Evolutionary conservation across 2,113 vertebrate genomes (phyloP).

Genomic region (Eurystomus gularis): DNA sequence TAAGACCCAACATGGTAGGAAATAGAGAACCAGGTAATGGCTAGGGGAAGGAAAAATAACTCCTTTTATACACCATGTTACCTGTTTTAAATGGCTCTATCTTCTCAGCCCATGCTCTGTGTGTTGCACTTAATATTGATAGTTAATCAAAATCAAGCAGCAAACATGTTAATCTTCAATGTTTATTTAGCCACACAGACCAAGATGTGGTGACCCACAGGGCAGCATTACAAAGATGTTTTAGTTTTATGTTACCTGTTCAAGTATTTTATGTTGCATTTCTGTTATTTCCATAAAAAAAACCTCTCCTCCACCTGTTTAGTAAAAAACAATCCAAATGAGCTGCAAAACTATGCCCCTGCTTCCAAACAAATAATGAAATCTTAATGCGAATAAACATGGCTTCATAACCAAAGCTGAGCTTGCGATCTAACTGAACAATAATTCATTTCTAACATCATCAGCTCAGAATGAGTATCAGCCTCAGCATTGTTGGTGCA

Average conservation of each 20-base stretch:
- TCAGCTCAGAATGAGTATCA: slow-evolving; percentile 63
- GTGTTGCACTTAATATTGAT: background rate
- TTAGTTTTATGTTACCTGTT: background rate
- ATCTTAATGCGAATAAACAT: background rate
- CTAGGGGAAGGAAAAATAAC: background rate
- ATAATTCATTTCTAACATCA: slow-evolving; percentile 46
- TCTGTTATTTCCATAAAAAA: slow-evolving; percentile 19
- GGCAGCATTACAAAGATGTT: background rate
- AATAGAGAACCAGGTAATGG: background rate
- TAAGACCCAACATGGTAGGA: background rate
- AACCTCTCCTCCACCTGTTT: background rate
- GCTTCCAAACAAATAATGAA: slow-evolving; percentile 55
- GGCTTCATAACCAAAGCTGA: slow-evolving; percentile 48
- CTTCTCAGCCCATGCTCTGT: background rate
- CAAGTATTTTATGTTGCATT: background rate
- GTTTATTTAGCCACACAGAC: background rate
- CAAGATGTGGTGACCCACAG: background rate
- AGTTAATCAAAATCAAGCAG: slow-evolving; percentile 19
- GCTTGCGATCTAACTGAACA: slow-evolving; percentile 34
- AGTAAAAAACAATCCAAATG: background rate
- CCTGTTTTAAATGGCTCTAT: background rate
- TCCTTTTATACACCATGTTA: background rate
- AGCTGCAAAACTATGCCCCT: slow-evolving; percentile 6
- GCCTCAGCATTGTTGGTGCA: slow-evolving; percentile 68
- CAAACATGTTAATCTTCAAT: background rate